Evolutionary conservation across 2,888 invertebrate species (phyloP), one percentile per base, ranked within the genome.

Genomic region (Ochropleura leucogaster): DNA sequence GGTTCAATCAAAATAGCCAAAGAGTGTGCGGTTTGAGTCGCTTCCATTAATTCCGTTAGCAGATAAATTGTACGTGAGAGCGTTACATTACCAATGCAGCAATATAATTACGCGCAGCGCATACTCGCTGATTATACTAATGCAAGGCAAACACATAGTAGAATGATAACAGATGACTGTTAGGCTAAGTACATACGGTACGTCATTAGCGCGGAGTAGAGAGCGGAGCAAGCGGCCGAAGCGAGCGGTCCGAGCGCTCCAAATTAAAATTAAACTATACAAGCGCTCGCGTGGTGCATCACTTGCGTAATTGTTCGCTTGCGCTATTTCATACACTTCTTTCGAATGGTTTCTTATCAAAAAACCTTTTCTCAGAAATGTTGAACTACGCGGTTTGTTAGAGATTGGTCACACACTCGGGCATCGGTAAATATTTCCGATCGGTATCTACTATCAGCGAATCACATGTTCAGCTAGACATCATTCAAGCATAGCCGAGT

Each of bases 261-360:
- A 78, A 74, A 83, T 83, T 83, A 76, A 81, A 79, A 80, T 80
- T 79, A 82, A 82, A 80, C 84, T 69, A 75, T 68, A 85, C 73
- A 66, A 30, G 77, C 55, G 77, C 78, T 77, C 73, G 72, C 68
- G 73, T 80, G 63, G 77, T 72, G 75, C 75, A 80, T 78, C 77
- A 66, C 74, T 79, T 77, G 65, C 74, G 77, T 85, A 83, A 85
- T 85, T 75, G 66, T 84, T 57, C 68, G 57, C 66, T 83, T 55
- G 55, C 60, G 68, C 42, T 78, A 67, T 70, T 76, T 75, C 68
- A 72, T 76, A 78, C 46, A 69, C 71, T 44, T 70, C 64, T 66
- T 64, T 53, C 18, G 10, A 20, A 47, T 30, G 14, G 30, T 9
- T 65, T 69, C 16, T 66, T 18, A 60, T 47, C 64, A 30, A 72